phyloP scores from a whole-genome alignment of 2,797 vertebrate species.

The Cyprinella venusta region DNA sequence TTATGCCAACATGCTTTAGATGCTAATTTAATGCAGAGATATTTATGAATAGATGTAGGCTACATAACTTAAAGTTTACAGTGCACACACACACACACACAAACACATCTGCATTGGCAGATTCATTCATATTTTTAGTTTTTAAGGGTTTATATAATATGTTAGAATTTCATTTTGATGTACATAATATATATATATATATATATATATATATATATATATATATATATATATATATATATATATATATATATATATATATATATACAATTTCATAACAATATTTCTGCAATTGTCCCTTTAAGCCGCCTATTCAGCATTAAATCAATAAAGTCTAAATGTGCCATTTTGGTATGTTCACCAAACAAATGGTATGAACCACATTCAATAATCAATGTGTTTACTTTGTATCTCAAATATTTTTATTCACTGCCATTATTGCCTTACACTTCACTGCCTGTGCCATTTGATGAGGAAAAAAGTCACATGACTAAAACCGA shows the following conservation, averaged over 20 bases:
- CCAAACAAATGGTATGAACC: not conserved
- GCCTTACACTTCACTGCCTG: too few species aligned
- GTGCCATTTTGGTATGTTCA: not conserved
- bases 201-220: not conserved
- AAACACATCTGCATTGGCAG: too few species aligned
- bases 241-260: not conserved
- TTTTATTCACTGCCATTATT: not conserved
- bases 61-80: not conserved
- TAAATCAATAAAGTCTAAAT: not conserved
- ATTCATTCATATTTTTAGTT: too few species aligned
- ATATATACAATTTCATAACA: not conserved
- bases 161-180: not conserved
- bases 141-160: too few species aligned
- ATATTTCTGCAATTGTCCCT: not conserved
- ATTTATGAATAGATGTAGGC: not conserved
- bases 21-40: not conserved
- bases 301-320: not conserved
- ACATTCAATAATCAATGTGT: not conserved
- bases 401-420: not conserved
- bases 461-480: not conserved
- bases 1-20: not conserved
- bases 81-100: too few species aligned
- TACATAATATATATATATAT: not conserved
- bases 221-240: not conserved
- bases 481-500: not conserved